Evolutionary conservation across 1,140 invertebrate species (phyloP), one percentile per base, ranked within the genome.

Genomic region (Caenorhabditis latens): DNA sequence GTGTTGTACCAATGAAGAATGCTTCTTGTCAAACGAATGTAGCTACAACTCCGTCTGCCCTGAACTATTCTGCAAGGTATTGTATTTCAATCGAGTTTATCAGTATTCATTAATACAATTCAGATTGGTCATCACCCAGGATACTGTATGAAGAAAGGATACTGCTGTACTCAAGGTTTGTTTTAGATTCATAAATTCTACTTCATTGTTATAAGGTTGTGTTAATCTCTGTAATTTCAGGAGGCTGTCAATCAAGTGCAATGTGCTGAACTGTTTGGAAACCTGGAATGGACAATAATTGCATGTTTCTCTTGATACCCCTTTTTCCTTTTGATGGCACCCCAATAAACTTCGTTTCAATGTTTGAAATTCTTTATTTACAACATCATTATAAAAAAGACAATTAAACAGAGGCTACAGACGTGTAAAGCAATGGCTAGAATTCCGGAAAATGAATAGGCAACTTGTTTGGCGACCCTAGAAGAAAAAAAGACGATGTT

Each of bases 91-190:
- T 21, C 16, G 6, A 16, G 7, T 14, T 42, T 24, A n/a, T 42
- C 40, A 2, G 7, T 14, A 14, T n/a, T 24, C 14, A 19, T 9
- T 2, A 48, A 0, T 48, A 0, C 2, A 5, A 82, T 87, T 65
- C 50, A 87, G 86, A 75, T 71, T n/a, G 48, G 48, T 6, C 42
- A 42, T 24, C 53, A 43, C 14, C 79, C 85, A 13, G 89, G 89
- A n/a, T 85, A 84, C 53, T 90, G 89, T 67, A 84, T 89, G 43
- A 58, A 67, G 7, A 57, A 85, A 14, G 82, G 58, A 16, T 75
- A 86, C 19, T 90, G 89, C 88, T 90, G 89, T 63, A 87, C 83
- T 42, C 43, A 87, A 84, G 57, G 89, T 90, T 48, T 63, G 19
- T 48, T 84, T 24, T 71, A 57, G 9, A 46, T 85, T 84, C 21